phyloP scores from a whole-genome alignment of 2,797 vertebrate genomes.

The Lagodon rhomboides region DNA sequence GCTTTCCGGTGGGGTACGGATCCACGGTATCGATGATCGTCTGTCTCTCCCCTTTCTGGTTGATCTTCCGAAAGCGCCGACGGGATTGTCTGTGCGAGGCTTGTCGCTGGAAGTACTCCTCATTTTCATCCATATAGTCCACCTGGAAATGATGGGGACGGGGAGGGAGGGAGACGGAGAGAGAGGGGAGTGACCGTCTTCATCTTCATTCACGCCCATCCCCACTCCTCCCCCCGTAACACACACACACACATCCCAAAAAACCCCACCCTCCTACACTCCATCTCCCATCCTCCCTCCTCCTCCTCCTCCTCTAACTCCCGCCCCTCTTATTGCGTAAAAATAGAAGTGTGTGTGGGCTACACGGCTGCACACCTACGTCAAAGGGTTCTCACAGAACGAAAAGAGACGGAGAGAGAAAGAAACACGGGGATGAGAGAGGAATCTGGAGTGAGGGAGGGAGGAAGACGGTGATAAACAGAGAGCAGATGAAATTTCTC shows the following conservation, averaged over 20 bases:
- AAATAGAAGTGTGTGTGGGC: constrained; percentile 82
- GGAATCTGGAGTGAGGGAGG: constrained; percentile 11
- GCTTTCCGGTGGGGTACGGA: constrained; percentile 94
- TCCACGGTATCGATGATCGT: constrained; percentile 99
- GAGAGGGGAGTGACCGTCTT: constrained; percentile 65
- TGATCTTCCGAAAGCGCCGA: constrained; percentile 98
- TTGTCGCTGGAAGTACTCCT: constrained; percentile 98
- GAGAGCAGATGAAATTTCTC: constrained; percentile 20
- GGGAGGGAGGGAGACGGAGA: constrained; percentile 20
- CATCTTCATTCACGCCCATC: constrained; percentile 61
- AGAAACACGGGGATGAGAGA: constrained; percentile 14
- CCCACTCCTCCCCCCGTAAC: background rate
- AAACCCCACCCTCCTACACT: constrained; percentile 47
- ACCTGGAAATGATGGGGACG: constrained; percentile 84
- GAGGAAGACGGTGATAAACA: constrained; percentile 28
- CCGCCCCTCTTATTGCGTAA: constrained; percentile 67
- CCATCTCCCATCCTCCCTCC: constrained; percentile 43
- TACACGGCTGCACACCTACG: constrained; percentile 69
- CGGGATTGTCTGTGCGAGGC: constrained; percentile 97
- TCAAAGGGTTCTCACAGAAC: constrained; percentile 74
- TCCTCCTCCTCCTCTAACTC: constrained; percentile 38
- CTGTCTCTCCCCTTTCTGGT: constrained; percentile 98
- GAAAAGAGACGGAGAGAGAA: constrained; percentile 31
- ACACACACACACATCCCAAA: constrained; percentile 3
- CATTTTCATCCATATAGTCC: constrained; percentile 99